Base-by-base conservation (phyloP, 2,797 vertebrate genomes). In the Sebastes diploproa region DNA sequence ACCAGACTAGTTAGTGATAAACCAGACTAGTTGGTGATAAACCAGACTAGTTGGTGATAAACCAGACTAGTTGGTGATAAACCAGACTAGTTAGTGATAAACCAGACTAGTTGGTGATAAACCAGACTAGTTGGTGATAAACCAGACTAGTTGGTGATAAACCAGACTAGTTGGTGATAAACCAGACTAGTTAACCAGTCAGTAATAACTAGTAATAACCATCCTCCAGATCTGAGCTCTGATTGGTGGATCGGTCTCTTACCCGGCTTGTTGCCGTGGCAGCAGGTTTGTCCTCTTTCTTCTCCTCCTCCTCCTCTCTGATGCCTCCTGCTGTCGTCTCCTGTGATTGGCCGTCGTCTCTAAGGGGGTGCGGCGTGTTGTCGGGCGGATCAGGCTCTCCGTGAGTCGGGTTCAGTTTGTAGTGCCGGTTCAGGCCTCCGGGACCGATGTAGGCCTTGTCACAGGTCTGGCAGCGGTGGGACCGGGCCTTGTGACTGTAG, bases 371-470 rank as follows among this genome's bases (percentile, higher is more conserved):
- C 1, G 56, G 65, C 0, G 69, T 23, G 54, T 61, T 81, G 46
- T 27, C 5, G 1, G 84, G 69, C 1, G 42, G 56, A 1, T 83
- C 73, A 0, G 91, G 83, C n/a, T 95, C 94, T 34, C 96, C 94
- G 0, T 99, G 98, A 46, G 86, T 91, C 0, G 98, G 97, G 75
- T 98, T 96, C 20, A 99, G 96, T 85, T 95, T 97, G 83, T 98
- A 98, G 86, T 99, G 98, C 58, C 98, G 95, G 82, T 96, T 96
- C 83, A 99, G 93, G 10, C 98, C 98, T 6, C 97, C 97, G 8
- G 95, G 94, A 16, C 98, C 98, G 9, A 99, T 98, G 72, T 99
- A 99, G 7, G 97, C 96, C 87, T 99, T 99, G 30, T 97, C 98
- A 64, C 98, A 99, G 7, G 88, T 95, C 82, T 97, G 94, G 90